These are phyloP conservation scores for Vireo griseus DNA, from an alignment of 2,797 vertebrate genomes.

Conservation along the genomic window DNA sequence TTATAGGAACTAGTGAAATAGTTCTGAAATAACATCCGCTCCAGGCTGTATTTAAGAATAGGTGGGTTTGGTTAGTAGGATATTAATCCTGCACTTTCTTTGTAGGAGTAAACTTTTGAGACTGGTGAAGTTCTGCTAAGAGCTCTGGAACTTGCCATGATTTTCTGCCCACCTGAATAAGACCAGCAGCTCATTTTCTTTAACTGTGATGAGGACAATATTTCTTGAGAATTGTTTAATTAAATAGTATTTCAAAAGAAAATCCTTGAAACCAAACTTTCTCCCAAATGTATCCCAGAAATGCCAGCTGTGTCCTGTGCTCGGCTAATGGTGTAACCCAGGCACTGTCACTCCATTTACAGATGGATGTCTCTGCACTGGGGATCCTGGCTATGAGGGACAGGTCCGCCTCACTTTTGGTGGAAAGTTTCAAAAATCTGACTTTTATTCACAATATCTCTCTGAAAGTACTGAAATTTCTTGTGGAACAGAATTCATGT, in stretches of 20 bases:
- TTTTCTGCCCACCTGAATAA: not conserved
- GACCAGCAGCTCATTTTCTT: not conserved
- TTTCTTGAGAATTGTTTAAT: not conserved
- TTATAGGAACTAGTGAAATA: not conserved
- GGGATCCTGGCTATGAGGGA: not conserved
- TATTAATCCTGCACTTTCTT: not conserved
- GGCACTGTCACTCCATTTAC: rapidly evolving
- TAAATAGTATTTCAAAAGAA: not conserved
- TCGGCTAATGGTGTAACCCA: not conserved
- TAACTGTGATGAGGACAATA: not conserved
- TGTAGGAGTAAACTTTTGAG: not conserved
- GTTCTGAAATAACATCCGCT: not conserved
- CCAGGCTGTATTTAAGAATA: not conserved
- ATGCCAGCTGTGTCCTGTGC: not conserved
- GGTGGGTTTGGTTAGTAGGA: not conserved
- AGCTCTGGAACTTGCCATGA: not conserved
- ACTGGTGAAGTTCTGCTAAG: not conserved
- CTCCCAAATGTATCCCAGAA: rapidly evolving
- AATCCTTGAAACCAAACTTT: not conserved
- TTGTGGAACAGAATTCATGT: not conserved
- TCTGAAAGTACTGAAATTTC: not conserved
- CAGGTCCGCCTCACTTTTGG: not conserved
- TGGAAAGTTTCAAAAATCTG: not conserved
- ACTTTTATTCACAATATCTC: not conserved
- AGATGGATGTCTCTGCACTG: not conserved